phyloP scores from a whole-genome alignment of 2,797 vertebrate genomes.

The Muraenolepis orangiensis region DNA sequence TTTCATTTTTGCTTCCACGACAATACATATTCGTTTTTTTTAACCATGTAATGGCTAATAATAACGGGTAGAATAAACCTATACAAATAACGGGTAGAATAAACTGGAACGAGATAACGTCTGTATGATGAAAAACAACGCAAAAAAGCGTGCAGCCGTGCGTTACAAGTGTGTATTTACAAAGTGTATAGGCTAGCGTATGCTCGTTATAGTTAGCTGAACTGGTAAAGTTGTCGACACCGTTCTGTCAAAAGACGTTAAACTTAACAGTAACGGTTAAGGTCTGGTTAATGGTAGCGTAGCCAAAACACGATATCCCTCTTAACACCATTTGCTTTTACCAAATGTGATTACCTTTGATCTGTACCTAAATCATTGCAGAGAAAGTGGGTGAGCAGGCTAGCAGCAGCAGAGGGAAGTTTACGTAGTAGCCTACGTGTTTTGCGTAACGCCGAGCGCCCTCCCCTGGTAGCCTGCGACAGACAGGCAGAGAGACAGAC shows the following conservation, averaged over 20 bases:
- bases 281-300: neutral
- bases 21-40: too few species aligned
- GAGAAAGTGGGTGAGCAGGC: neutral
- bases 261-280: neutral
- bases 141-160: neutral
- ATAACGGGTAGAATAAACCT: too few species aligned
- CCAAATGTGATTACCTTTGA: neutral
- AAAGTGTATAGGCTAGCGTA: neutral
- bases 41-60: too few species aligned
- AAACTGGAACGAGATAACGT: neutral
- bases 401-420: neutral
- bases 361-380: neutral
- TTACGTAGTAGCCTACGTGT: neutral
- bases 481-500: neutral
- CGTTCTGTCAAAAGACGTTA: neutral
- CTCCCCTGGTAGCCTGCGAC: neutral
- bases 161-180: neutral
- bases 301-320: neutral
- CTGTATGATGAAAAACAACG: neutral
- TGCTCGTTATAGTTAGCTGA: neutral
- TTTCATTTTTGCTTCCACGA: neutral
- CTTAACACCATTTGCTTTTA: neutral
- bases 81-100: neutral
- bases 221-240: neutral
- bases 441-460: neutral